Evolutionary conservation across 2,113 vertebrate species (phyloP).

Genomic region (Sylvia atricapilla): DNA sequence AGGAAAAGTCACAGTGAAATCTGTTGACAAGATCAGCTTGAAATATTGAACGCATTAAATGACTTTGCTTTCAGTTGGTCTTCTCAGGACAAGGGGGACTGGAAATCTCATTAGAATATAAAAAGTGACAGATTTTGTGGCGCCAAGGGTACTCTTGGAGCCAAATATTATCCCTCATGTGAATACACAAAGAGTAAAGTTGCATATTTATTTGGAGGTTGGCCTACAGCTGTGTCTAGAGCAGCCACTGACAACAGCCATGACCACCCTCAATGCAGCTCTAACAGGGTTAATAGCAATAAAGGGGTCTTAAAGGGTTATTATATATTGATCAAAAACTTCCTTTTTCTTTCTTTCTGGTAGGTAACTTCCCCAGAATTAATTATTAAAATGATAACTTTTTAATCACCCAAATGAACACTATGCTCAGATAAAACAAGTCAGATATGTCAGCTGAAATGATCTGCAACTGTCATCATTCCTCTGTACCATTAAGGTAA

Average conservation of each 20-base stretch:
- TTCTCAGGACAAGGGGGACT: background rate
- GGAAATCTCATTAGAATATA: slow-evolving; percentile 5
- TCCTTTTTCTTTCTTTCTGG: background rate
- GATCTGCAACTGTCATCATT: background rate
- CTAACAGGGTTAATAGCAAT: background rate
- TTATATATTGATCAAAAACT: background rate
- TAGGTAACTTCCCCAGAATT: background rate
- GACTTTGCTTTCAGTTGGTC: background rate
- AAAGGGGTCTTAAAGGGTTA: background rate
- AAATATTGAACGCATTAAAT: background rate
- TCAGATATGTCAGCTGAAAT: background rate
- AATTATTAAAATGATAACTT: background rate
- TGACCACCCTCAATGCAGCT: background rate
- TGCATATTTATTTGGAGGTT: background rate
- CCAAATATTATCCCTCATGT: background rate
- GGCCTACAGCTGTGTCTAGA: background rate
- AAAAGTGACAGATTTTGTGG: background rate
- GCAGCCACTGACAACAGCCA: background rate
- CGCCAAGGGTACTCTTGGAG: background rate
- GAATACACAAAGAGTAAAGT: background rate
- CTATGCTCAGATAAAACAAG: background rate
- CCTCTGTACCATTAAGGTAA: background rate
- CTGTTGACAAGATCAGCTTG: slow-evolving; percentile 5
- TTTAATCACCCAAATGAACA: background rate
- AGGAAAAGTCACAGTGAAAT: slow-evolving; percentile 22